Conservation (phyloP, 2,113 vertebrate genomes). For the Brachyhypopomus gauderio region DNA sequence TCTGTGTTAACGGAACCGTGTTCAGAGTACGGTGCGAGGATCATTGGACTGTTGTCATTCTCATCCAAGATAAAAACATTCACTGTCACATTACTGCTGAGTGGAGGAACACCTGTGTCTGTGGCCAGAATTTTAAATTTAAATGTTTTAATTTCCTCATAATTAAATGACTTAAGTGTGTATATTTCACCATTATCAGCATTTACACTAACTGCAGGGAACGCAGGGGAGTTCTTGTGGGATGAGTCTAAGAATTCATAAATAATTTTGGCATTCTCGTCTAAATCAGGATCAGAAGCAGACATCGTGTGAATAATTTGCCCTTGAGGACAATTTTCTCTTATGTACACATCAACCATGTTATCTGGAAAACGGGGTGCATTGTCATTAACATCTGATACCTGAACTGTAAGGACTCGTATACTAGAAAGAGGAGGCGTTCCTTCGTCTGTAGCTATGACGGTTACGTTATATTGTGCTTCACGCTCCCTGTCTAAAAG, state of each 20-base stretch:
- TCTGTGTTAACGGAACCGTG: constrained; percentile 64
- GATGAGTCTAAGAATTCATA: constrained; percentile 75
- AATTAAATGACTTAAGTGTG: constrained; percentile 70
- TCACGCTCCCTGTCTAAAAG: constrained; percentile 78
- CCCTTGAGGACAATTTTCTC: constrained; percentile 81
- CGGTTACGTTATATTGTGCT: constrained; percentile 76
- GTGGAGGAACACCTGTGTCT: constrained; percentile 72
- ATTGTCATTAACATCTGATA: constrained; percentile 89
- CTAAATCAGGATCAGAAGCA: constrained; percentile 78
- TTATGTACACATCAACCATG: constrained; percentile 73
- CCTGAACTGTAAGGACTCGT: constrained; percentile 70
- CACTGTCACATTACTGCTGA: constrained; percentile 70
- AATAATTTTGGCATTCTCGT: constrained; percentile 77
- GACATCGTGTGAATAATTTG: constrained; percentile 71
- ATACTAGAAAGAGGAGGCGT: constrained; percentile 74
- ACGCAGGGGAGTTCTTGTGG: constrained; percentile 52
- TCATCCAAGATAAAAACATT: constrained; percentile 70
- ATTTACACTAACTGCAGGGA: constrained; percentile 68
- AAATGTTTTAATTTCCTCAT: constrained; percentile 72
- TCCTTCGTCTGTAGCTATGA: constrained; percentile 79
- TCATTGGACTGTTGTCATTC: constrained; percentile 69
- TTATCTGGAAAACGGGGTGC: constrained; percentile 74
- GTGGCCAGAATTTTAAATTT: constrained; percentile 75
- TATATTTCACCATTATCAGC: constrained; percentile 70
- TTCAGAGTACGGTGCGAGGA: constrained; percentile 65